Evolutionary conservation across 2,797 vertebrate genomes (phyloP).

Genomic region (Toxotes lorentzi): DNA sequence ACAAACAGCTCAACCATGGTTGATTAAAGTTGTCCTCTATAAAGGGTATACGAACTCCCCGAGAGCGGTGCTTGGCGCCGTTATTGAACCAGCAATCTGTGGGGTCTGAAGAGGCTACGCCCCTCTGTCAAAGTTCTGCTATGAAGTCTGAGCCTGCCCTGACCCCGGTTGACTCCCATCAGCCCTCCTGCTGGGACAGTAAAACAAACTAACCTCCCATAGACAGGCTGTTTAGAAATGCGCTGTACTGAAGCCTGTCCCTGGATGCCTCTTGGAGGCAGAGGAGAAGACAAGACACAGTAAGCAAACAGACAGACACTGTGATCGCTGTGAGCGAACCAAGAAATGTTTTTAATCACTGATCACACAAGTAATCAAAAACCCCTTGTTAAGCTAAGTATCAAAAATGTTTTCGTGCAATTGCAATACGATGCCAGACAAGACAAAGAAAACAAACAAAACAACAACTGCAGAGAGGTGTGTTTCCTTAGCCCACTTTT

Average conservation of each 20-base stretch:
- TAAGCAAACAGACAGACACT: constrained; percentile 27
- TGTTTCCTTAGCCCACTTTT: constrained; percentile 36
- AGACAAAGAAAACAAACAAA: background rate
- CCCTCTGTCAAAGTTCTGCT: constrained; percentile 76
- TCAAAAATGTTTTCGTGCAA: constrained; percentile 39
- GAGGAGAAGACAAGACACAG: constrained; percentile 50
- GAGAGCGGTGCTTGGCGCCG: constrained; percentile 49
- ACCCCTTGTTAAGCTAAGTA: constrained; percentile 27
- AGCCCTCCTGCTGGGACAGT: constrained; percentile 81
- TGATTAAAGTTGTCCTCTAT: constrained; percentile 81
- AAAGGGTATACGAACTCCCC: constrained; percentile 72
- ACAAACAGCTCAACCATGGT: constrained; percentile 67
- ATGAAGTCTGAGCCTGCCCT: constrained; percentile 76
- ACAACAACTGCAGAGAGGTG: background rate
- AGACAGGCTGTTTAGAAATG: constrained; percentile 83
- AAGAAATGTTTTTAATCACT: constrained; percentile 26
- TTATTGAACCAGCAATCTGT: constrained; percentile 83
- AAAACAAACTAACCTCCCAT: constrained; percentile 83
- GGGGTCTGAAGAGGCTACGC: constrained; percentile 79
- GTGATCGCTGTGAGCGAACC: background rate
- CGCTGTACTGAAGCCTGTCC: constrained; percentile 75
- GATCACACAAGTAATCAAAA: constrained; percentile 39
- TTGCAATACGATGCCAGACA: constrained; percentile 8
- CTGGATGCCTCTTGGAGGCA: constrained; percentile 60
- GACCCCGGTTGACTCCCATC: constrained; percentile 83